Base-by-base conservation (phyloP, 2,888 invertebrate species). In the Nyleta sp. region DNA sequence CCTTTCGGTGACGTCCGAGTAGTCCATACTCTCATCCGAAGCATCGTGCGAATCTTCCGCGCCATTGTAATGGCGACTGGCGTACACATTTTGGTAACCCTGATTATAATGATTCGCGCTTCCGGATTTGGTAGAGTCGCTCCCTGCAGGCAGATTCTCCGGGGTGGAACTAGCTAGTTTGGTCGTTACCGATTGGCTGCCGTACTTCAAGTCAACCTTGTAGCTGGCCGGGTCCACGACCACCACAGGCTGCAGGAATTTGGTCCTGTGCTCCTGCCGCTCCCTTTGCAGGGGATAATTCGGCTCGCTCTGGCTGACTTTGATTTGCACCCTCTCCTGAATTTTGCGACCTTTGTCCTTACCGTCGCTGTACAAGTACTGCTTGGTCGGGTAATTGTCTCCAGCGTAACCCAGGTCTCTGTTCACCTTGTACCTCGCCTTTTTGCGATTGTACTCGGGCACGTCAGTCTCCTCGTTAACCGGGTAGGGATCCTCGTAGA, bases 1-100 rank as follows among this genome's bases (percentile, higher is more conserved):
- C 40, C 85, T 85, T 50, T 88, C 87, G 0, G 85, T 84, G 2
- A 87, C 84, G 15, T 90, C 90, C 2, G 72, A 48, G 68, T 89
- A 90, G 52, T 90, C 90, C 4, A 65, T 18, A 62, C 73, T 83
- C 2, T 89, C 88, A 0, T 87, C 86, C 0, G 88, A 87, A 42
- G 71, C 71, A 40, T 87, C 89, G 11, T 67, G 83, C 0, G 85
- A 84, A 28, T 86, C 78, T 18, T 88, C 87, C 0, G 80, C 80
- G 24, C 81, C 80, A 0, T 86, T 87, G 42, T 87, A 88, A 53
- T 85, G 83, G 7, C 85, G 83, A 44, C 83, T 86, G 4, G 65
- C 83, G 20, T 71, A 53, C 1, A 31, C n/a, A 13, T 71, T 68
- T 4, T 35, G 20, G 13, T 78, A 48, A 11, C 31, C 52, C n/a